A percentile compares a stretch with the other conserved stretches of the same genome.
phyloP scores from a whole-genome alignment of 2,797 vertebrate species.

The Myiotriccus ornatus region DNA sequence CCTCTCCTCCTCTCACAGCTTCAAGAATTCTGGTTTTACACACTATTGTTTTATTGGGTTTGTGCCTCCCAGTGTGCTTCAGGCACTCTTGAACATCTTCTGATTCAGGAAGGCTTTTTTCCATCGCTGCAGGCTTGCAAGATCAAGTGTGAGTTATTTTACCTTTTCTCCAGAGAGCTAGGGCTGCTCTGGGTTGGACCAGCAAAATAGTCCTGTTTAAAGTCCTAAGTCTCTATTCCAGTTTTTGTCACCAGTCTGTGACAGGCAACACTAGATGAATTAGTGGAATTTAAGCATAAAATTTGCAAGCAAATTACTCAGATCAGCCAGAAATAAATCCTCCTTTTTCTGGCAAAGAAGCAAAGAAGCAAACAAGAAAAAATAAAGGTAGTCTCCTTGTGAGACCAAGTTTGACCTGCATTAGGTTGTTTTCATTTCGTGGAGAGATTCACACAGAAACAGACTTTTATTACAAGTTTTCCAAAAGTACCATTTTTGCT shows the following conservation, averaged over 20 bases:
- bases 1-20: neutral
- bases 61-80: slow-evolving; percentile 25
- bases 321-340: neutral
- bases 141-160: neutral
- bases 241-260: neutral
- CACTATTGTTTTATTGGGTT: neutral
- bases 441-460: neutral
- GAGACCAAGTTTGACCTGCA: neutral
- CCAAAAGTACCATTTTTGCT: neutral
- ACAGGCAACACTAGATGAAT: neutral
- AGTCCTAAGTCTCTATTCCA: neutral
- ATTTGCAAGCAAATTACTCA: neutral
- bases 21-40: neutral
- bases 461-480: neutral
- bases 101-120: slow-evolving; percentile 15
- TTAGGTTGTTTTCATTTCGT: neutral
- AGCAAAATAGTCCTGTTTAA: neutral
- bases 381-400: neutral
- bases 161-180: neutral
- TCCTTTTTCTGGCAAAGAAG: neutral
- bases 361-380: neutral
- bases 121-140: slow-evolving; percentile 6
- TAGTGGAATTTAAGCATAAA: neutral
- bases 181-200: neutral
- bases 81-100: neutral